Percentiles rank a stretch among this genome's conserved stretches.
phyloP scores from a whole-genome alignment of 2,113 vertebrate species.

The Nannospalax galili region DNA sequence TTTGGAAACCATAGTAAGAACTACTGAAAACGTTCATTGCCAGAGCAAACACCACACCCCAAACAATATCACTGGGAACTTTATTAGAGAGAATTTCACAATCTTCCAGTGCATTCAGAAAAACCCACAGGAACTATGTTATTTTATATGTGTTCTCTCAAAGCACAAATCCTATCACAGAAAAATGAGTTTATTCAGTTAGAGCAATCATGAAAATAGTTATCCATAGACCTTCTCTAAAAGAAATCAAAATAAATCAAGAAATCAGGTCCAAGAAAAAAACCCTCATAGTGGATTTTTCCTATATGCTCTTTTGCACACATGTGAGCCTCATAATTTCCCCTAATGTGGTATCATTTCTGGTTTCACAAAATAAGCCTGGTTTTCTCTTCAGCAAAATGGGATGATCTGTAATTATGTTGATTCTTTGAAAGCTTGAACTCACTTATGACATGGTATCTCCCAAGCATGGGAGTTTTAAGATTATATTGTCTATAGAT shows the following conservation, averaged over 20 bases:
- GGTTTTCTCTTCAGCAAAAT: background rate
- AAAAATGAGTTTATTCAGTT: constrained; percentile 46
- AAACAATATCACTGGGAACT: constrained; percentile 39
- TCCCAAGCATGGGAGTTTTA: background rate
- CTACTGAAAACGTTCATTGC: background rate
- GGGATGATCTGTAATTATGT: background rate
- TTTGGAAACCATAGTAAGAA: constrained; percentile 25
- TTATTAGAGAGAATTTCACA: background rate
- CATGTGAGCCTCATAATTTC: background rate
- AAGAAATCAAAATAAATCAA: constrained; percentile 29
- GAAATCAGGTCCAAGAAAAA: background rate
- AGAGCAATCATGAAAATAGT: constrained; percentile 21
- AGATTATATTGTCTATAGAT: background rate
- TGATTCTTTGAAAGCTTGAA: background rate
- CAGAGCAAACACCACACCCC: constrained; percentile 21
- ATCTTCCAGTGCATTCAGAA: background rate
- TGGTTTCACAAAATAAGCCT: background rate
- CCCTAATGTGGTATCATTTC: background rate
- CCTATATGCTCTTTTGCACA: background rate
- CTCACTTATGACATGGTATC: background rate
- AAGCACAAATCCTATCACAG: background rate
- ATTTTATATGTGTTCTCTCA: background rate
- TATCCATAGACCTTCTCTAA: background rate
- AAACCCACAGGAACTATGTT: background rate
- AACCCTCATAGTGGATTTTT: background rate